Evolutionary conservation across 2,888 invertebrate species (phyloP), one percentile per base, ranked within the genome.

Genomic region (Orchestes rusci): DNA sequence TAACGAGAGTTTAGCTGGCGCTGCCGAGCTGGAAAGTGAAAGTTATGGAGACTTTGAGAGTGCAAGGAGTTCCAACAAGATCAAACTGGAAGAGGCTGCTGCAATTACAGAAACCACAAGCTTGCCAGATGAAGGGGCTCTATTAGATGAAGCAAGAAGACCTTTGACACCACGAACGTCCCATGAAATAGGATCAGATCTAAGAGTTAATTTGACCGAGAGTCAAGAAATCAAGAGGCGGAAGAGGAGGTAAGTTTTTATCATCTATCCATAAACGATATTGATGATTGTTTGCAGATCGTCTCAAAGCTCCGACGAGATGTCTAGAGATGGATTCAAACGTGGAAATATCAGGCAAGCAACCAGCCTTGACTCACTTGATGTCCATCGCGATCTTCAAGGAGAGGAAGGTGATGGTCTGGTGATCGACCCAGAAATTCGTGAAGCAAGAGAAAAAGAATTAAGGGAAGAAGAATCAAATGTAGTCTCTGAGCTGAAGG

Each of bases 1-100:
- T 50, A 74, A 73, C 54, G 75, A 70, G 53, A 68, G 67, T 48
- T 50, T 68, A 32, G 65, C 64, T 2, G 66, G 61, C 4, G 64
- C 63, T 41, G 75, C 77, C 38, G 80, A 80, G 39, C 72, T 79
- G 15, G 75, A 76, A 55, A 66, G 70, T 12, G 79, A 79, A 56
- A 80, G 80, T 29, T 80, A 78, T 48, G 65, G 77, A 48, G 79
- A 77, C 56, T 83, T 76, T 66, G 82, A 78, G 17, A 82, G 82
- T 60, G 81, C 82, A 0, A 72, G 73, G 51, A 76, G 78, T 63
- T 77, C 73, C 8, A 61, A 62, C 4, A 59, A 51, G 27, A 72
- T 69, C 13, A 75, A 72, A 59, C 59, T 52, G 3, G 56, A 61
- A 35, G 53, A 59, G 43, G 49, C 45, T 19, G 65, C 66, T 20